Base-by-base conservation (phyloP, 1,140 invertebrate genomes). In the Pemphigus obesinymphae region DNA sequence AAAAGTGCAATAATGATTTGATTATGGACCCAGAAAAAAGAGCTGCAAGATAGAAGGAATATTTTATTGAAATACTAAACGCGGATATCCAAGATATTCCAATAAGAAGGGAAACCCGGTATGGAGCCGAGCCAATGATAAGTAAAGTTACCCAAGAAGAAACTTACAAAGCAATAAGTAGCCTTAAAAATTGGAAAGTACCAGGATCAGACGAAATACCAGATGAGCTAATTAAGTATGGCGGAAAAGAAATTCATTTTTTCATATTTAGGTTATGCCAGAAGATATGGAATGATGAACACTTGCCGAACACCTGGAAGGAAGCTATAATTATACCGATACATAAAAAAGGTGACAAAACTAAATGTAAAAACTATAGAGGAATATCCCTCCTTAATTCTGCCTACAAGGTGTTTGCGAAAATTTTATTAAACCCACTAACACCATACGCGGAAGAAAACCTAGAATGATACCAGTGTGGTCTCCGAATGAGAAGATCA, bases 281-380 rank as follows among this genome's bases (percentile, higher is more conserved):
- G 11, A 15, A 55, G 31, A 83, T 84, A 17, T 83, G 82, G 83
- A 66, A 66, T 15, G 73, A 81, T 40, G 82, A 84, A 81, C 76
- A 82, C 8, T 50, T 84, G 50, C 84, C 84, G 34, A 48, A 82
- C 17, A 81, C 83, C 10, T n/a, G n/a, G n/a, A n/a, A n/a, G n/a
- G n/a, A n/a, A n/a, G n/a, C n/a, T n/a, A n/a, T n/a, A n/a, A n/a
- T 85, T 7, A 34, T 63, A 7, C 84, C 85, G 8, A 61, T 86
- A n/a, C 78, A 84, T 53, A 85, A 85, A 75, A 85, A 66, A 85
- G 85, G 82, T 78, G 84, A n/a, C 83, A 85, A 82, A 43, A 40
- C 48, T 5, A 58, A 83, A 20, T 83, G 83, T 34, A 40, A 72
- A 7, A 85, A 85, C 53, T 85, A 85, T 48, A 82, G 85, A 82